Conservation (phyloP, 2,888 invertebrate species). For the Drosophila mercatorum region DNA sequence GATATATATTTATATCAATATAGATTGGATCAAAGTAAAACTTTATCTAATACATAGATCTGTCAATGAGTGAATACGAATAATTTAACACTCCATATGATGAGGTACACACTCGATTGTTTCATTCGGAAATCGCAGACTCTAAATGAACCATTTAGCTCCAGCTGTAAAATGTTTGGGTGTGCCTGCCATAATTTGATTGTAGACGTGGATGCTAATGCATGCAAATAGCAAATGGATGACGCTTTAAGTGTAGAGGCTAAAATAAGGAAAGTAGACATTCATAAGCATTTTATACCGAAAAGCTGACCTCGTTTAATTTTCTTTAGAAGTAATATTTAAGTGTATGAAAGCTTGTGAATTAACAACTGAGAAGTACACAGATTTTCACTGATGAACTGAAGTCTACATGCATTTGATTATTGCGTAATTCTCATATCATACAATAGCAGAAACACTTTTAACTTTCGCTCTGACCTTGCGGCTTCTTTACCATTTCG, state of each 20-base stretch:
- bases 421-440: slow-evolving; percentile 29
- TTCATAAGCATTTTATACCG: not conserved
- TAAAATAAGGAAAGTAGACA: not conserved
- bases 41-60: too few species aligned
- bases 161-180: not conserved
- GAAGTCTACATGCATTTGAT: not conserved
- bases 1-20: too few species aligned
- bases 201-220: not conserved
- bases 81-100: too few species aligned
- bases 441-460: slow-evolving; percentile 24
- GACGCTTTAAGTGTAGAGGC: not conserved
- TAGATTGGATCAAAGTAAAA: too few species aligned
- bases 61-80: too few species aligned
- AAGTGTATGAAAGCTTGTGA: not conserved
- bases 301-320: not conserved
- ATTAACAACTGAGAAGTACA: not conserved
- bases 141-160: not conserved
- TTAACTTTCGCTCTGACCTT: slow-evolving; percentile 56
- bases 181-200: not conserved
- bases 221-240: not conserved
- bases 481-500: slow-evolving; percentile 15
- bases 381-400: not conserved
- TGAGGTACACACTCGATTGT: too few species aligned
- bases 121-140: not conserved
- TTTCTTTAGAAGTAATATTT: not conserved